Percentiles rank a stretch among this genome's conserved stretches.
These are phyloP conservation scores for Bombus vancouverensis DNA, from an alignment of 1,140 invertebrate species.

Conservation along the genomic window DNA sequence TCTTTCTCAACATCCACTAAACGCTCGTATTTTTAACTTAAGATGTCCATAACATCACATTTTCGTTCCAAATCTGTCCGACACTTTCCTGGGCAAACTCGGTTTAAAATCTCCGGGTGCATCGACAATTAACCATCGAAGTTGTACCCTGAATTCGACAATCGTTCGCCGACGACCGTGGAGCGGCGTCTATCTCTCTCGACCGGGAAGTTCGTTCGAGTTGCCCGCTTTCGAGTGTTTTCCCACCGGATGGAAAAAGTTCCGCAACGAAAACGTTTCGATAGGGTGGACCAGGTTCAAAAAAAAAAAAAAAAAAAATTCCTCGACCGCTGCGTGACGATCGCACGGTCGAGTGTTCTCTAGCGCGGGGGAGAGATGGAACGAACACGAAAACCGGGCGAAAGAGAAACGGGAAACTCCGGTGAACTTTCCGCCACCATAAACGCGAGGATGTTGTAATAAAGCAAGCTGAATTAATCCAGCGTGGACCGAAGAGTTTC, in stretches of 20 bases:
- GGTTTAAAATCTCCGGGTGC: background rate
- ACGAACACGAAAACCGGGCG: background rate
- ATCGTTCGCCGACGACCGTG: background rate
- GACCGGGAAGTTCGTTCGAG: background rate
- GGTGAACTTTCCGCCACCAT: constrained; percentile 41
- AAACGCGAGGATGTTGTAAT: constrained; percentile 56
- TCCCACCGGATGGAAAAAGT: constrained; percentile 23
- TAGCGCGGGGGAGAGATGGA: background rate
- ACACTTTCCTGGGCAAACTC: background rate
- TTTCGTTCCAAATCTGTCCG: background rate
- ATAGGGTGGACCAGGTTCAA: background rate
- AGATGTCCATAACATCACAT: background rate
- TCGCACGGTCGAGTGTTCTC: constrained; percentile 33
- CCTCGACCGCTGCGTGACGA: constrained; percentile 1
- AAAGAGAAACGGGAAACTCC: constrained; percentile 3
- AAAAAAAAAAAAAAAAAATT: background rate
- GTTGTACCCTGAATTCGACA: background rate
- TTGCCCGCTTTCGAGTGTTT: constrained; percentile 22
- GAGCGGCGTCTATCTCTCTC: background rate
- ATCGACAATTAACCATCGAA: background rate
- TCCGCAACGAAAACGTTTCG: constrained; percentile 6
- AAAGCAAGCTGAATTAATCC: constrained; percentile 66
- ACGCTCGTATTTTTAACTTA: background rate
- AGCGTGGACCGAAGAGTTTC: constrained; percentile 44
- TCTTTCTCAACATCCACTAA: background rate